Base-by-base conservation (phyloP, 2,797 vertebrate species). In the Delichon dasypus region DNA sequence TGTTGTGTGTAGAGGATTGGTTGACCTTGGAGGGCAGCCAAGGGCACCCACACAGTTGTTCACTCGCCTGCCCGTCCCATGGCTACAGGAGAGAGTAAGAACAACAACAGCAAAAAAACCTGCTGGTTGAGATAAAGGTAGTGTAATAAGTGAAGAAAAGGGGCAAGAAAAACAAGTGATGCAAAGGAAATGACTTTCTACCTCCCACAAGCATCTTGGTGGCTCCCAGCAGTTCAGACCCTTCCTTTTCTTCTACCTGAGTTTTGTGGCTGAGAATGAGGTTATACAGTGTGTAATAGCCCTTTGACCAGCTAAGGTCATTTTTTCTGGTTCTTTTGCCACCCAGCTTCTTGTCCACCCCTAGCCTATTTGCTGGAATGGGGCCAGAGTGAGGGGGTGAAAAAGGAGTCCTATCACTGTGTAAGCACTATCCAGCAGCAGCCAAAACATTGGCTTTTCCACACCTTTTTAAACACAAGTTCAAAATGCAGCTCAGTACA, bases 1-100 rank as follows among this genome's bases (percentile, higher is more conserved):
- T 81, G n/a, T 44, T 4, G 2, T 0, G 1, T 64, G 21, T 38
- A 20, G 73, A 38, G 70, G 25, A 26, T 74, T 95, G 25, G 25
- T 74, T 95, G 92, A 74, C 85, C 79, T 83, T 94, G 92, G 42
- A 50, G 53, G 67, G 36, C 47, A 68, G 54, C 79, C 82, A 85
- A 19, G 38, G 38, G 26, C 50, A 38, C 48, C 40, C 74, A 66
- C 80, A 36, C 1, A 5, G 32, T 76, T 18, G 5, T 36, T 85
- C 38, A 17, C 27, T 94, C 1, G 2, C 65, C 22, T 27, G 50
- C 16, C 60, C 5, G 2, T 89, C 66, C 73, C 60, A 38, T 0
- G 0, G 30, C 83, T 44, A 73, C 77, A 50, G 34, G 42, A 75
- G 26, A 73, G 30, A 66, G 17, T 13, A 64, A 21, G 21, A 76